Evolutionary conservation across 2,113 vertebrate genomes (phyloP), one percentile per base, ranked within the genome.

Genomic region (Odontesthes bonariensis): DNA sequence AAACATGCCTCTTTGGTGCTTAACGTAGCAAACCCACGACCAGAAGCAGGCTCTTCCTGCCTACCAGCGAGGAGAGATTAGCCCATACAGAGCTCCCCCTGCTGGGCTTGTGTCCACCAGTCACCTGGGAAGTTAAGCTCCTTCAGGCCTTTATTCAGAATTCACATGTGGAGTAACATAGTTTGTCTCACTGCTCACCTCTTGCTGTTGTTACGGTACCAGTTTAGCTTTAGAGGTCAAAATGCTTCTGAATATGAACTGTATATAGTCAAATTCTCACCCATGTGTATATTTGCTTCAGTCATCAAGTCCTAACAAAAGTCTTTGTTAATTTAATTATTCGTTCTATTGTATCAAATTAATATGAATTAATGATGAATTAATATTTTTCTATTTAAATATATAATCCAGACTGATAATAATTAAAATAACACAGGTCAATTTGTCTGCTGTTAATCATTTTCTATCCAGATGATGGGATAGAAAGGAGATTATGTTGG

Each of bases 181-280:
- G 27, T 51, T 17, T 38, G 14, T 16, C 1, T 44, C 49, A 8
- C 8, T 5, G 54, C 8, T 6, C 42, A 23, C 53, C 46, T 53
- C 3, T 10, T 20, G 38, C 49, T 62, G 20, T 31, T 75, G 58
- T 79, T 65, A 52, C 67, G 52, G 5, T 3, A 32, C 20, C 17
- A 53, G 10, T 66, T 66, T 16, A 60, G 51, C 33, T 71, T 71
- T 56, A 71, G 22, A 78, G 69, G 67, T 89, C 61, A 58, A 75
- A 62, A 38, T 19, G 0, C 31, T 13, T 17, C 52, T 23, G 46
- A 35, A 40, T n/a, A 40, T 71, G 33, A 55, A 19, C 38, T 92
- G 86, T 87, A 87, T 71, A 91, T 89, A 88, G 19, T 62, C 19
- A 2, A 31, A 4, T 8, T 71, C 27, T 75, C 40, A 49, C 42